Percentiles rank a stretch among this genome's conserved stretches.
Evolutionary conservation across 2,888 invertebrate genomes (phyloP).

Genomic region (Didymodactylos carnosus): DNA sequence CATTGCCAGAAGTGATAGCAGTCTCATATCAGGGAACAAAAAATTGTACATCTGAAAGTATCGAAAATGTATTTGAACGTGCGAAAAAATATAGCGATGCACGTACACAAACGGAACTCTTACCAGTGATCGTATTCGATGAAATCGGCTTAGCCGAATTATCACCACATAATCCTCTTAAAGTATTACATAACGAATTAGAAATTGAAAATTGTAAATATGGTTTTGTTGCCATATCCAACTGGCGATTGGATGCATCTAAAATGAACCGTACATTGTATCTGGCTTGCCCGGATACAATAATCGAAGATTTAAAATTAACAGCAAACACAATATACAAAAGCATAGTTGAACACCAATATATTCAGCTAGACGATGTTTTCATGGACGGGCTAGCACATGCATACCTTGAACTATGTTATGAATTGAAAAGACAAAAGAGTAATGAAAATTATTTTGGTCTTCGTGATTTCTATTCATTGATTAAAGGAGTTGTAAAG

Average conservation of each 20-base stretch:
- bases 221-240: conserved; percentile 31
- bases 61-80: conserved; percentile 3
- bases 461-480: conserved; percentile 5
- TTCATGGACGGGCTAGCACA: not conserved
- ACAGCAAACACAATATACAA: not conserved
- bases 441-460: not conserved
- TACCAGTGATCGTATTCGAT: conserved; percentile 26
- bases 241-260: conserved; percentile 33
- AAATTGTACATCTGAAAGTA: conserved; percentile 22
- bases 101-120: not conserved
- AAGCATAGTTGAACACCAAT: not conserved
- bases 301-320: not conserved
- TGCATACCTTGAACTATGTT: not conserved
- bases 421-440: not conserved
- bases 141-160: conserved; percentile 30
- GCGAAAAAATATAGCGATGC: not conserved
- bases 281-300: not conserved
- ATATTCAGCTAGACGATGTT: not conserved
- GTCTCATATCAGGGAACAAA: conserved; percentile 26
- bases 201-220: conserved; percentile 23
- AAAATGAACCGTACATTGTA: conserved; percentile 27
- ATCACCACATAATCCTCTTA: conserved; percentile 28
- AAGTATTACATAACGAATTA: conserved; percentile 28
- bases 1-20: conserved; percentile 5
- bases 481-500: not conserved